phyloP scores from a whole-genome alignment of 2,888 invertebrate genomes.

The Limnephilus rhombicus region DNA sequence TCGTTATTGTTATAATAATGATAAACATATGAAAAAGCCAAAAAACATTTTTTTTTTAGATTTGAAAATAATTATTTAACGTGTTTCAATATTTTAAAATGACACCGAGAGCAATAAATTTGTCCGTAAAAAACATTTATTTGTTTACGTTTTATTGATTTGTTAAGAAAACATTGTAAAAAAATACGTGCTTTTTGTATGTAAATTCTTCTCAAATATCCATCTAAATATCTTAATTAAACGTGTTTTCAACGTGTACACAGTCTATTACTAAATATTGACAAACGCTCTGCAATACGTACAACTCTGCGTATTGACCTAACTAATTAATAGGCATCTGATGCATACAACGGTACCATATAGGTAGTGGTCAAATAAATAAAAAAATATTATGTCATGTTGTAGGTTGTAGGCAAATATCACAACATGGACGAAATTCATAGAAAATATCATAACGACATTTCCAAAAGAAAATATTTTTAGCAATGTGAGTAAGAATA shows the following conservation, averaged over 20 bases:
- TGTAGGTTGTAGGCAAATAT: neutral
- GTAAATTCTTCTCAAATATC: neutral
- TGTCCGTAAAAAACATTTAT: neutral
- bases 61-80: neutral
- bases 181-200: neutral
- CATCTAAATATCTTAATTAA: neutral
- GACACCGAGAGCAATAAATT: neutral
- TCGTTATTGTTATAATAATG: neutral
- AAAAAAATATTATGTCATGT: neutral
- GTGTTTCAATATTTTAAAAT: neutral
- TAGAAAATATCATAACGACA: neutral
- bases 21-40: neutral
- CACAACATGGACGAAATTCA: neutral
- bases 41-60: neutral
- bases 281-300: neutral
- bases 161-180: neutral
- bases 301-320: neutral
- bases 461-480: too few species aligned
- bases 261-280: neutral
- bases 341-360: neutral
- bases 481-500: too few species aligned
- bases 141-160: too few species aligned
- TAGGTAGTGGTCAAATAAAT: neutral
- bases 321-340: neutral
- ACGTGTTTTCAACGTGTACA: neutral